These are phyloP conservation scores for Campylorhamphus procurvoides DNA, from an alignment of 2,113 vertebrate species.

Conservation along the genomic window DNA sequence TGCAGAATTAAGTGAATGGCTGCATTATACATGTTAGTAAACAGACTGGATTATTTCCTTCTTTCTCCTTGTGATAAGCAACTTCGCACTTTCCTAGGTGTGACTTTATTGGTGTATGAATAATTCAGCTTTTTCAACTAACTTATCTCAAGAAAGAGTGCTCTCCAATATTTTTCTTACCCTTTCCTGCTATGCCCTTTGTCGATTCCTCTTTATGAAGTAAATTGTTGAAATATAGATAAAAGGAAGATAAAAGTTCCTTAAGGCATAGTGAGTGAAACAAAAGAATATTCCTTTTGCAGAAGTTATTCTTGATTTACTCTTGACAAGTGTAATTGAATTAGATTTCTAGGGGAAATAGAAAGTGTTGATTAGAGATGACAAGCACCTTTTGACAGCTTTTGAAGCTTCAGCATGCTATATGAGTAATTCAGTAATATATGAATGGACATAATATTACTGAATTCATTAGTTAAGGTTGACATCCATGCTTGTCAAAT, in stretches of 20 bases:
- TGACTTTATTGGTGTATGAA: constrained; percentile 42
- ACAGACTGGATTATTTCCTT: constrained; percentile 29
- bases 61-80: constrained; percentile 28
- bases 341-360: constrained; percentile 24
- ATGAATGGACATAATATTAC: neutral
- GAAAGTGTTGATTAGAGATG: neutral
- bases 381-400: neutral
- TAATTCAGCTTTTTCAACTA: constrained; percentile 54
- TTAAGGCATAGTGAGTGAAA: neutral
- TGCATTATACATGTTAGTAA: constrained; percentile 52
- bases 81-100: constrained; percentile 16
- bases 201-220: neutral
- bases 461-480: neutral
- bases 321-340: constrained; percentile 13
- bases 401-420: neutral
- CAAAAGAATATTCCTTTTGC: constrained; percentile 28
- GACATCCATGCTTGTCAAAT: neutral
- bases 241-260: constrained; percentile 26
- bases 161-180: neutral
- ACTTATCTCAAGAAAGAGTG: neutral
- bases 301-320: constrained; percentile 29
- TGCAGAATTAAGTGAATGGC: constrained; percentile 43
- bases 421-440: neutral
- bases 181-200: neutral
- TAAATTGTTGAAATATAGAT: constrained; percentile 10